These are phyloP conservation scores for Passer domesticus DNA, from an alignment of 2,113 vertebrate genomes.

Conservation along the genomic window DNA sequence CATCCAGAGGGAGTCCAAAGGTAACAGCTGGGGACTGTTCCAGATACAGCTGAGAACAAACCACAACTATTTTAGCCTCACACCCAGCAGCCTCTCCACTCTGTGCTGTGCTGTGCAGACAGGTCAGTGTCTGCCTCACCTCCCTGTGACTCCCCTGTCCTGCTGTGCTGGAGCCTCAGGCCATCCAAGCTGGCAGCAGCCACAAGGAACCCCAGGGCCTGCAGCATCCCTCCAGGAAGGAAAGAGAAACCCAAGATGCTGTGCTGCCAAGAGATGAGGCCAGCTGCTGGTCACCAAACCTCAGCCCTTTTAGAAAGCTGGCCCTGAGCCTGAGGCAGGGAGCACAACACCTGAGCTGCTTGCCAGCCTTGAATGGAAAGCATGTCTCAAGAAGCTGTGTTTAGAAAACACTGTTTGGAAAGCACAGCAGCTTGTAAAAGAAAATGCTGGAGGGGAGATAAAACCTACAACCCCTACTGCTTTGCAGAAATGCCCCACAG, in stretches of 20 bases:
- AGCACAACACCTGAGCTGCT: fast-evolving
- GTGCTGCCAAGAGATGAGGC: not conserved
- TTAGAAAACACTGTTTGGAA: not conserved
- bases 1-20: not conserved
- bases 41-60: not conserved
- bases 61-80: not conserved
- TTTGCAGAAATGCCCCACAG: not conserved
- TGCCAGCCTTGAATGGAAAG: not conserved
- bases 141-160: not conserved
- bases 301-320: not conserved
- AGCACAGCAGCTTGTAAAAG: not conserved
- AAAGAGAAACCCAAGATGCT: not conserved
- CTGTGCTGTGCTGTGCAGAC: not conserved
- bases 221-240: not conserved
- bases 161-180: not conserved
- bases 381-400: not conserved
- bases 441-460: not conserved
- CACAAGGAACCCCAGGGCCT: not conserved
- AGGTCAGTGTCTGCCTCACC: not conserved
- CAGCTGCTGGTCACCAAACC: not conserved
- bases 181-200: not conserved
- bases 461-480: not conserved
- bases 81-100: not conserved
- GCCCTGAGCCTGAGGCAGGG: not conserved
- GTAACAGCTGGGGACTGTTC: not conserved